Evolutionary conservation across 2,888 invertebrate species (phyloP).

Genomic region (Drosophila antonietae): DNA sequence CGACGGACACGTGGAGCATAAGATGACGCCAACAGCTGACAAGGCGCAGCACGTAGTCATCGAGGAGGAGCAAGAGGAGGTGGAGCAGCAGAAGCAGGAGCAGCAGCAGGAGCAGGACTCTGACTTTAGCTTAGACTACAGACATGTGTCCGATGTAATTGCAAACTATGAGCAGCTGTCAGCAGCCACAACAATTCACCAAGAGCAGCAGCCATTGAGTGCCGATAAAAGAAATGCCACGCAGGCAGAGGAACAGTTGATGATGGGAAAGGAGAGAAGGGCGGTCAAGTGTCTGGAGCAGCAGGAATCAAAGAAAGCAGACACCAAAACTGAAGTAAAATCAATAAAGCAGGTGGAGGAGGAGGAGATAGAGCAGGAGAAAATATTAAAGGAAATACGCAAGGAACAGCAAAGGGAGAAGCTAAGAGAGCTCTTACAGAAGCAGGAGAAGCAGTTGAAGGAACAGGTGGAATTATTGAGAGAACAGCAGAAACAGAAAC

Average conservation of each 20-base stretch:
- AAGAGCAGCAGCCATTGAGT: conserved; percentile 1
- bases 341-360: background rate
- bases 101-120: conserved; percentile 14
- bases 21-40: conserved; percentile 55
- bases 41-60: conserved; percentile 66
- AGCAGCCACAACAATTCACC: conserved; percentile 1
- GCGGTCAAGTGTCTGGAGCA: conserved; percentile 1
- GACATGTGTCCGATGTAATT: conserved; percentile 70
- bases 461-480: background rate
- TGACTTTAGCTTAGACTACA: conserved; percentile 49
- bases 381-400: background rate
- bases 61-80: conserved; percentile 45
- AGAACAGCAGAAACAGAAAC: background rate
- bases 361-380: background rate
- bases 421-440: background rate
- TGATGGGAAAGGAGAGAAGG: background rate
- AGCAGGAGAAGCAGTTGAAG: conserved; percentile 2
- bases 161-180: conserved; percentile 77
- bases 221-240: conserved; percentile 3
- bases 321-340: background rate
- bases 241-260: background rate
- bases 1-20: conserved; percentile 54
- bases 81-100: background rate
- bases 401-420: conserved; percentile 1
- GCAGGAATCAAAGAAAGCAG: background rate